Base-by-base conservation (phyloP, 30 jellyfish, hydroid and myxozoan genomes). In the Hydractinia echinata region DNA sequence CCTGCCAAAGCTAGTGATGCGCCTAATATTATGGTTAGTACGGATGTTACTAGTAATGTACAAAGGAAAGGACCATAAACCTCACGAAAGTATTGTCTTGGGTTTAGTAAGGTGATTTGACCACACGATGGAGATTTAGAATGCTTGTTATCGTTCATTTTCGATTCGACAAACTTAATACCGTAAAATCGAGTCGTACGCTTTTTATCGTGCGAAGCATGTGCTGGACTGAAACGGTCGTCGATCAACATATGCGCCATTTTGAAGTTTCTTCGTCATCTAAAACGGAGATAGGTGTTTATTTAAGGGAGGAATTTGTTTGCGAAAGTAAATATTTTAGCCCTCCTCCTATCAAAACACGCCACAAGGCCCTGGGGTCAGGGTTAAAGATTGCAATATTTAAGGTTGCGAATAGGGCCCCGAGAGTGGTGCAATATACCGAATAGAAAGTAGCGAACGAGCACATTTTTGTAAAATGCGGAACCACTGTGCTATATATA, bases 31-130 rank as follows among this genome's bases (percentile, higher is more conserved):
- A 52, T 50, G 10, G 61, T 20, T 20, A 71, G 5, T 1, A 50
- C 81, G 13, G 81, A 71, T 52, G 16, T 71, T 8, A 71, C n/a
- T 8, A 71, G 61, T 19, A 71, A 60, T 9, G 81, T 5, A 71
- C 81, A 71, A 20, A 71, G 51, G 39, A 71, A n/a, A 7, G 81
- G 81, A 55, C 81, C 81, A 71, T 71, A 71, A 0, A 20, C 61
- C 81, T n/a, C 67, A 60, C 81, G 81, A 71, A 71, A 20, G 81
- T 71, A 71, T 71, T 71, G 10, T 71, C 67, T 3, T 20, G 81
- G 55, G 53, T 71, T 71, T 52, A 20, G 30, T 7, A 71, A 8
- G 39, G 49, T 20, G 49, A 30, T 9, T 54, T 50, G 10, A 9
- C 60, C 11, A 7, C 51, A 7, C 4, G 74, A 7, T n/a, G 74